Evolutionary conservation across 2,113 vertebrate genomes (phyloP).

Genomic region (Acanthochromis polyacanthus): DNA sequence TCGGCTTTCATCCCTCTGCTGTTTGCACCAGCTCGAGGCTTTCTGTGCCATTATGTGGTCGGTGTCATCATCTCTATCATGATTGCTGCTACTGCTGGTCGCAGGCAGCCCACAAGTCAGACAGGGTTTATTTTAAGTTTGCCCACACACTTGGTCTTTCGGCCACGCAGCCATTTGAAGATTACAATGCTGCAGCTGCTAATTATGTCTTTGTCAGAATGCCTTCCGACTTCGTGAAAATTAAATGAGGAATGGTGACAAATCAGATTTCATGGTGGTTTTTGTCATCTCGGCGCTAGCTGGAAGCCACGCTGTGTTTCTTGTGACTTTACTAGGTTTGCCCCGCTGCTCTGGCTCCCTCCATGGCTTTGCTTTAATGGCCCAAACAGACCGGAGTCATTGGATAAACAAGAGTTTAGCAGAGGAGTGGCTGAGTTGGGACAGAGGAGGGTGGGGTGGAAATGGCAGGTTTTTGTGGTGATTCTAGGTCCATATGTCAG

Average conservation of each 20-base stretch:
- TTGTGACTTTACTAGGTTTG: conserved; percentile 50
- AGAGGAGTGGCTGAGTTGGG: conserved; percentile 81
- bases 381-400: conserved; percentile 82
- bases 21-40: conserved; percentile 56
- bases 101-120: conserved; percentile 53
- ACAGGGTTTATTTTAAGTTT: conserved; percentile 54
- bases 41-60: conserved; percentile 58
- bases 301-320: conserved; percentile 24
- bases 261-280: conserved; percentile 9
- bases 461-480: conserved; percentile 87
- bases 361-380: conserved; percentile 69
- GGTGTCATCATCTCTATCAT: conserved; percentile 58
- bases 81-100: conserved; percentile 65
- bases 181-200: conserved; percentile 19
- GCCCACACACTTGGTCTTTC: conserved; percentile 54
- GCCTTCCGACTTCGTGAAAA: conserved; percentile 1
- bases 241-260: not conserved
- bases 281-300: conserved; percentile 9
- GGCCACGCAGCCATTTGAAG: conserved; percentile 42
- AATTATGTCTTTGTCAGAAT: conserved; percentile 34
- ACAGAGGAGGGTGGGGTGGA: conserved; percentile 76
- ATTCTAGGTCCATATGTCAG: conserved; percentile 95
- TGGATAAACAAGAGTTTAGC: conserved; percentile 93
- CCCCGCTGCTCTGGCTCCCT: conserved; percentile 40
- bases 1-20: conserved; percentile 46